A percentile compares a stretch with the other conserved stretches of the same genome.
These are phyloP conservation scores for Tineola bisselliella DNA, from an alignment of 2,888 invertebrate genomes.

Conservation along the genomic window DNA sequence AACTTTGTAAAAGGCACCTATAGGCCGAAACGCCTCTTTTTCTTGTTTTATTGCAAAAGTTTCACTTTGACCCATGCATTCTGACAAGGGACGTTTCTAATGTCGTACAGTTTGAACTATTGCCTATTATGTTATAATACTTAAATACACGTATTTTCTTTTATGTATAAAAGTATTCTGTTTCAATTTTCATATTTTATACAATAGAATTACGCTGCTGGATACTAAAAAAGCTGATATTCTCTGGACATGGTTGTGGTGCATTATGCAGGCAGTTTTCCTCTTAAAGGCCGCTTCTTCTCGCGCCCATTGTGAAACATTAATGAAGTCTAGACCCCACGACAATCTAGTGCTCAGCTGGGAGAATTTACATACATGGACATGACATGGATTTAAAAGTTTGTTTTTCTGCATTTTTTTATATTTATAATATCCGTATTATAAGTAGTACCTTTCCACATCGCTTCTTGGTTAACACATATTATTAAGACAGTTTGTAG, in stretches of 20 bases:
- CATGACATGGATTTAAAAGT: neutral
- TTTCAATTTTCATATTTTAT: too few relatives aligned
- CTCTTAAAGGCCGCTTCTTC: conserved; percentile 15
- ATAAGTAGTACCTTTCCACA: too few relatives aligned
- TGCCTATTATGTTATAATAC: neutral
- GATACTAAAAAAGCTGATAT: neutral
- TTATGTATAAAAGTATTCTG: too few relatives aligned
- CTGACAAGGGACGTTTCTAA: neutral
- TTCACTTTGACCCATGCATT: conserved; percentile 23
- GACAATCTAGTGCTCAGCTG: neutral
- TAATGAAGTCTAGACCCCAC: conserved; percentile 15
- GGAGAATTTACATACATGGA: neutral
- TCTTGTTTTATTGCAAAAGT: conserved; percentile 58
- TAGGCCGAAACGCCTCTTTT: conserved; percentile 44
- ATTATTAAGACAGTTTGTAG: too few relatives aligned
- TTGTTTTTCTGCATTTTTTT: neutral
- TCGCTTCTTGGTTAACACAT: too few relatives aligned
- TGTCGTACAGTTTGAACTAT: neutral
- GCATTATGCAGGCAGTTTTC: conserved; percentile 18
- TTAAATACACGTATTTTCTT: too few relatives aligned
- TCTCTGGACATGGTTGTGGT: neutral
- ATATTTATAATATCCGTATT: too few relatives aligned
- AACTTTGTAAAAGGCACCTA: conserved; percentile 47
- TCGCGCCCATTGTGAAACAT: conserved; percentile 15
- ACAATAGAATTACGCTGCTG: too few relatives aligned